Percentiles rank a stretch among this genome's conserved stretches.
Conservation (phyloP, 2,113 vertebrate species). For the Myocastor coypus region DNA sequence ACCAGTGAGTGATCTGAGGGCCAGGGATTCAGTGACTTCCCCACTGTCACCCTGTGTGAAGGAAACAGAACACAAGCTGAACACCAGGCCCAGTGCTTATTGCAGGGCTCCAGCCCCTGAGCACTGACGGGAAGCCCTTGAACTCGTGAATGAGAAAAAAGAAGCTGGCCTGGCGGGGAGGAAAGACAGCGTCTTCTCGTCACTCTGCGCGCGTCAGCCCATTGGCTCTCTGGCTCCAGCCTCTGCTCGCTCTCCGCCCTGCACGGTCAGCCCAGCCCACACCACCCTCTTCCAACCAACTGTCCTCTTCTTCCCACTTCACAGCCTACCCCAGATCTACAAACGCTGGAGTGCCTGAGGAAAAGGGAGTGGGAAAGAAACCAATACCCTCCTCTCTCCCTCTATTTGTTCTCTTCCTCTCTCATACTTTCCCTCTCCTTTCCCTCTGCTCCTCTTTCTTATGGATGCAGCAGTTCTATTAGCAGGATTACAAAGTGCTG, state of each 20-base stretch:
- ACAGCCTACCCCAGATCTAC: slow-evolving; percentile 41
- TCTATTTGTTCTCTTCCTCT: not conserved
- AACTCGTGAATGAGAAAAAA: not conserved
- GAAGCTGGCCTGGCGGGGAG: not conserved
- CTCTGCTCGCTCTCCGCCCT: not conserved
- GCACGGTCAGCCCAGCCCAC: not conserved
- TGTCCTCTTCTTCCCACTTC: slow-evolving; percentile 6
- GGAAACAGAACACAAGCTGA: not conserved
- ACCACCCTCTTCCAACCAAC: not conserved
- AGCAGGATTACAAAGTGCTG: not conserved
- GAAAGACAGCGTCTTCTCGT: not conserved
- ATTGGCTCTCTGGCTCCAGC: not conserved
- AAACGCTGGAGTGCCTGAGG: not conserved
- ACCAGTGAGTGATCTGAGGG: not conserved
- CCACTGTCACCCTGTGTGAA: not conserved
- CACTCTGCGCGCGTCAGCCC: not conserved
- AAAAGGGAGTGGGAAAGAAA: not conserved
- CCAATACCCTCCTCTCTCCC: not conserved
- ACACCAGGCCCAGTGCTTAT: rapidly evolving
- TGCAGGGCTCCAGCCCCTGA: not conserved
- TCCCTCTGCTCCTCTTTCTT: not conserved
- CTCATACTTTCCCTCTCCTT: not conserved
- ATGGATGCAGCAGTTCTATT: not conserved
- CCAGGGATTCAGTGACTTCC: not conserved
- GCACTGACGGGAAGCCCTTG: not conserved